A percentile compares a stretch with the other conserved stretches of the same genome.
These are phyloP conservation scores for Drosophila recens DNA, from an alignment of 2,888 invertebrate genomes.

Conservation along the genomic window DNA sequence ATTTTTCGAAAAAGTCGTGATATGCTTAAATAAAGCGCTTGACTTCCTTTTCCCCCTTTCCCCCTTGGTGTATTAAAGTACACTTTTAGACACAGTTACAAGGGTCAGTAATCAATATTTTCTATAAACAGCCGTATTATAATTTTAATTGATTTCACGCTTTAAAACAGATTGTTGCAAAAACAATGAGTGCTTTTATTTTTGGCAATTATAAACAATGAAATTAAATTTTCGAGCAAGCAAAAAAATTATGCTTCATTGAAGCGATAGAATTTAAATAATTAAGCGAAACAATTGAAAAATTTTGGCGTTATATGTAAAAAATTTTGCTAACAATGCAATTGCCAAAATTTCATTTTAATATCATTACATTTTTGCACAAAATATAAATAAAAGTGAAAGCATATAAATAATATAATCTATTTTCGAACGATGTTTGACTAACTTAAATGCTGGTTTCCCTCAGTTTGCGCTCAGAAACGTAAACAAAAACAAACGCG, in stretches of 20 bases:
- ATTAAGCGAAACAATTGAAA: conserved; percentile 24
- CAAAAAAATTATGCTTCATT: conserved; percentile 28
- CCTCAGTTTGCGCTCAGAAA: background rate
- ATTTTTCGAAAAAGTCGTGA: too few relatives aligned
- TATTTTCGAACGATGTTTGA: background rate
- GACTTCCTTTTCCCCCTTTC: background rate
- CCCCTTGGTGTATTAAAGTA: background rate
- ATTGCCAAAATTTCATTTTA: conserved; percentile 18
- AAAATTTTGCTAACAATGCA: conserved; percentile 15
- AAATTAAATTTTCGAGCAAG: conserved; percentile 34
- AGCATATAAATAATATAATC: background rate
- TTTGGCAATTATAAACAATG: conserved; percentile 47
- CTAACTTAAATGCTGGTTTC: conserved; percentile 10
- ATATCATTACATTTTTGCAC: conserved; percentile 2
- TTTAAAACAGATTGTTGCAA: conserved; percentile 51
- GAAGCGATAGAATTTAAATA: conserved; percentile 50
- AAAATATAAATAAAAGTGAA: background rate
- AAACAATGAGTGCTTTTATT: conserved; percentile 13
- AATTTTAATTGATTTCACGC: conserved; percentile 65
- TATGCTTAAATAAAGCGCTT: conserved; percentile 29
- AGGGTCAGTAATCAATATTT: conserved; percentile 44
- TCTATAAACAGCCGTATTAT: conserved; percentile 59
- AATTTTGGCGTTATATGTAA: background rate
- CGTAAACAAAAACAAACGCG: background rate
- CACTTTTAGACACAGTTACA: background rate